Evolutionary conservation across 2,113 vertebrate genomes (phyloP).

Genomic region (Fregetta grallaria): DNA sequence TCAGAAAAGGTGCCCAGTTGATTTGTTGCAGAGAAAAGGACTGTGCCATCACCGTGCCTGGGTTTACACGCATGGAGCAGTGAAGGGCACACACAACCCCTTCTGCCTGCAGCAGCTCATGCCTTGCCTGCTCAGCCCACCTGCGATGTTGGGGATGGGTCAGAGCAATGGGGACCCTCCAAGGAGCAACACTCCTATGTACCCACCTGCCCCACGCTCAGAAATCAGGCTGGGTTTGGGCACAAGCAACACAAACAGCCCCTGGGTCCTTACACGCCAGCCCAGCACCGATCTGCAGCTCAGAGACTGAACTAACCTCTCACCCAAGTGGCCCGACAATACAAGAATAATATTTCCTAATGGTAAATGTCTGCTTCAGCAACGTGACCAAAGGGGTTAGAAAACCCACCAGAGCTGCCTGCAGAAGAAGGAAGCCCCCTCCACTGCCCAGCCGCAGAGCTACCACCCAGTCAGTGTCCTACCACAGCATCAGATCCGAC

Average conservation of each 20-base stretch:
- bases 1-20: neutral
- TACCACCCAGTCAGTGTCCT: neutral
- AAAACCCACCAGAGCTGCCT: neutral
- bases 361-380: neutral
- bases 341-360: neutral
- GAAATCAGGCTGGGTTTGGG: neutral
- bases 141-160: neutral
- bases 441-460: neutral
- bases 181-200: neutral
- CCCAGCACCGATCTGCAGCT: fast-evolving
- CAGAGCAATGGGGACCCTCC: neutral
- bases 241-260: neutral
- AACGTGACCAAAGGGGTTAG: neutral
- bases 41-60: neutral
- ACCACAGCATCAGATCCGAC: neutral
- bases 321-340: neutral
- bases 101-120: neutral
- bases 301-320: neutral
- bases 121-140: neutral
- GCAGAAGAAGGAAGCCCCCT: neutral
- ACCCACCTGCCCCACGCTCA: neutral
- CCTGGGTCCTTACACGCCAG: neutral
- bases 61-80: fast-evolving
- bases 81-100: neutral
- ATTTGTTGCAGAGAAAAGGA: neutral